These are phyloP conservation scores for Mus caroli DNA, from an alignment of 2,797 vertebrate species.

Conservation along the genomic window DNA sequence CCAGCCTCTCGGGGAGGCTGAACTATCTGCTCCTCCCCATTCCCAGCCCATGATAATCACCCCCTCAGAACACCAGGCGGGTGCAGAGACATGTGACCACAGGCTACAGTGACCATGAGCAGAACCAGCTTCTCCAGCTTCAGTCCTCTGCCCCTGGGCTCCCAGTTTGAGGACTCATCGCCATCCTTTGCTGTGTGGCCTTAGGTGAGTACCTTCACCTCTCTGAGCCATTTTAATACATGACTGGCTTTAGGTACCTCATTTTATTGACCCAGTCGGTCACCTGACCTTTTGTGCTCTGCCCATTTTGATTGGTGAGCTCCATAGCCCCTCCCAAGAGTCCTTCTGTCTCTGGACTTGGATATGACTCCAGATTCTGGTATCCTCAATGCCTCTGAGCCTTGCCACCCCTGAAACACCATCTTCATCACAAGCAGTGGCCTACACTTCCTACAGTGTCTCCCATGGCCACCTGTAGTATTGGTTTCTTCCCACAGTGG, in stretches of 20 bases:
- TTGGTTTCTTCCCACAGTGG: background rate
- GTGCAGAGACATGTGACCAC: background rate
- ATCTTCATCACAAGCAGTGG: too few species aligned
- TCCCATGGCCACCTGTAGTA: too few species aligned
- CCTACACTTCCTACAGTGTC: background rate
- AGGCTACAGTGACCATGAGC: background rate
- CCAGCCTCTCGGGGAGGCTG: background rate
- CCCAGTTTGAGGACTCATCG: background rate
- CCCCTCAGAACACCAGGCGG: background rate
- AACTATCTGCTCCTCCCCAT: background rate
- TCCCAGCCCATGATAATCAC: background rate
- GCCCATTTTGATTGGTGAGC: background rate
- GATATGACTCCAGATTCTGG: background rate
- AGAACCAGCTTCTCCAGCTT: background rate
- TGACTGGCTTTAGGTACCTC: background rate
- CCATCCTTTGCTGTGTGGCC: background rate
- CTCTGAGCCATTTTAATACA: background rate
- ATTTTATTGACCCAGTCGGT: background rate
- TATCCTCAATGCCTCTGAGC: background rate
- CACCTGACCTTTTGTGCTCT: background rate
- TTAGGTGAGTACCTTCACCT: background rate
- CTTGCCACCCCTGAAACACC: background rate
- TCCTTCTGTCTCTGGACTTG: background rate
- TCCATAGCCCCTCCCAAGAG: background rate
- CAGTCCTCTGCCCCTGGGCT: background rate